Conservation (phyloP, 2,797 vertebrate genomes). For the Menidia menidia region DNA sequence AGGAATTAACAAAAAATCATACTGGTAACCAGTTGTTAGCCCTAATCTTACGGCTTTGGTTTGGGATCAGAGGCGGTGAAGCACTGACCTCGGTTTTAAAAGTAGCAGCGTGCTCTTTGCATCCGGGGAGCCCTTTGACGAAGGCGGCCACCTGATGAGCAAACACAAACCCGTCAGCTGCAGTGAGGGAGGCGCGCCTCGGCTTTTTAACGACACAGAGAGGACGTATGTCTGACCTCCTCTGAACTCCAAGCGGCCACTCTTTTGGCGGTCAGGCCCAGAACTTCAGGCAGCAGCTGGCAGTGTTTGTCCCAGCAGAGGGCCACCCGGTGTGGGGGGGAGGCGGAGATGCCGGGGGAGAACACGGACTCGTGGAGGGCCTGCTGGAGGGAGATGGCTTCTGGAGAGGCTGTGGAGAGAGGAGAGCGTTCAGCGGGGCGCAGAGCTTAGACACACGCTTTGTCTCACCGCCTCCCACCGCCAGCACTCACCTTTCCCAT, state of each 20-base stretch:
- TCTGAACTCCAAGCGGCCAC: constrained; percentile 91
- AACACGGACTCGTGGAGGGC: constrained; percentile 93
- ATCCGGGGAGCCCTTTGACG: constrained; percentile 84
- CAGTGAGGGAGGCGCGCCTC: constrained; percentile 42
- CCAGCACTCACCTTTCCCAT: constrained; percentile 81
- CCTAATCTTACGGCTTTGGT: background rate
- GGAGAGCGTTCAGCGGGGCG: constrained; percentile 12
- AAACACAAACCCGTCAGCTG: constrained; percentile 16
- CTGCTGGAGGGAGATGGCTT: constrained; percentile 87
- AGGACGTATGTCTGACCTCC: constrained; percentile 82
- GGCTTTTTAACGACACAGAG: constrained; percentile 43
- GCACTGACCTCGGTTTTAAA: constrained; percentile 85
- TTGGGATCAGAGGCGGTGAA: background rate
- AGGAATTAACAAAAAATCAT: too few species aligned
- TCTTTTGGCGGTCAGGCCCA: constrained; percentile 89
- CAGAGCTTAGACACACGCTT: background rate
- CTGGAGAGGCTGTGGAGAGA: constrained; percentile 65
- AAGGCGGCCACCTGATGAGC: constrained; percentile 81
- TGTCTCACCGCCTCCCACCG: background rate
- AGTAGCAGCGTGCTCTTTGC: constrained; percentile 85
- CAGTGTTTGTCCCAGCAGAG: constrained; percentile 95
- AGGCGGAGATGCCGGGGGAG: constrained; percentile 85
- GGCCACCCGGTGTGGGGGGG: constrained; percentile 81
- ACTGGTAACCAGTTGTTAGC: too few species aligned
- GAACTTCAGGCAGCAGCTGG: constrained; percentile 91